phyloP scores from a whole-genome alignment of 2,797 vertebrate genomes.

The Onychomys arenicola region DNA sequence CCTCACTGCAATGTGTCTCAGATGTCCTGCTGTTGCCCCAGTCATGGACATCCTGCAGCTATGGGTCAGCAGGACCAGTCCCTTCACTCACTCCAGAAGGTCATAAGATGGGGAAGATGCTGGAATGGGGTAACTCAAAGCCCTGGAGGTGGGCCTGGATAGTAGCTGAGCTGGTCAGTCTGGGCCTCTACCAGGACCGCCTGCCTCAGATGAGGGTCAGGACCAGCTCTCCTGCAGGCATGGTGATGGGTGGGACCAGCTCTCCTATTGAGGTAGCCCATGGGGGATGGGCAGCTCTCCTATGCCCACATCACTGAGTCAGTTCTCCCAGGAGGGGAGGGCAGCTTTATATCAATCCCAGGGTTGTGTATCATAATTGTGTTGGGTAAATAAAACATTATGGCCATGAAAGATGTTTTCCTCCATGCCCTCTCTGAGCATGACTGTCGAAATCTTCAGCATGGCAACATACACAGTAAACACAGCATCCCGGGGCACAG shows the following conservation, averaged over 20 bases:
- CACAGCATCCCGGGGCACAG: background rate
- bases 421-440: constrained; percentile 37
- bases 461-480: constrained; percentile 62
- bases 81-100: background rate
- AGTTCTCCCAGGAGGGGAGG: background rate
- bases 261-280: background rate
- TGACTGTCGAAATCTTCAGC: constrained; percentile 34
- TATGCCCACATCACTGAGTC: background rate
- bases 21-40: background rate
- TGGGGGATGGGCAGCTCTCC: background rate
- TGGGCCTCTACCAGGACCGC: background rate
- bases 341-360: background rate
- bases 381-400: too few relatives aligned
- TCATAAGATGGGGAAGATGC: background rate
- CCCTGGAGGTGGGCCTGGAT: background rate
- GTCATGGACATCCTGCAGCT: background rate
- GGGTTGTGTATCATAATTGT: too few relatives aligned
- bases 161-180: background rate
- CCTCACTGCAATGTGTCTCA: background rate
- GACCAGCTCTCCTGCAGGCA: background rate
- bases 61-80: background rate
- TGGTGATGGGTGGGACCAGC: background rate
- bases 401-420: too few relatives aligned
- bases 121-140: background rate
- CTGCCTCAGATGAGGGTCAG: background rate